A percentile compares a stretch with the other conserved stretches of the same genome.
These are phyloP conservation scores for Nettapus auritus DNA, from an alignment of 2,113 vertebrate species.

Conservation along the genomic window DNA sequence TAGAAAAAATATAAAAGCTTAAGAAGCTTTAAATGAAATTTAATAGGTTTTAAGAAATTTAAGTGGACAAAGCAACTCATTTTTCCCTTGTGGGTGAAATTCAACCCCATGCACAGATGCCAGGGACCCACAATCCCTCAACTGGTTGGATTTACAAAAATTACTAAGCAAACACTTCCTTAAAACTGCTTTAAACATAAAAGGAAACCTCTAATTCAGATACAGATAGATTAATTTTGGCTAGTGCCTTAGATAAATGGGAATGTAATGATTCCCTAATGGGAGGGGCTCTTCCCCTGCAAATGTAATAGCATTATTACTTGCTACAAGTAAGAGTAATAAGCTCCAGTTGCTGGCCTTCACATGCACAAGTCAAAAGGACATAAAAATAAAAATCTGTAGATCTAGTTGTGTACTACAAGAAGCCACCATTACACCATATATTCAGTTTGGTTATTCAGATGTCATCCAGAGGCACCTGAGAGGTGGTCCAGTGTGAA, in stretches of 20 bases:
- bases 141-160: not conserved
- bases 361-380: not conserved
- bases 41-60: too few species aligned
- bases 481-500: not conserved
- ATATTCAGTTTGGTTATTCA: not conserved
- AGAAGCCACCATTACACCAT: not conserved
- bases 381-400: not conserved
- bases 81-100: not conserved
- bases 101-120: not conserved
- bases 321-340: not conserved
- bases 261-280: not conserved
- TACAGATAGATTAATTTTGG: not conserved
- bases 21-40: not conserved
- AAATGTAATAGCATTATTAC: not conserved
- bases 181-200: not conserved
- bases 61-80: not conserved
- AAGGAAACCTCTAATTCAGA: not conserved
- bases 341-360: not conserved
- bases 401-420: not conserved
- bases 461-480: not conserved
- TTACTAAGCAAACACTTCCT: not conserved
- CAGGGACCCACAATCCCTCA: not conserved
- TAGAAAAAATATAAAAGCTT: not conserved
- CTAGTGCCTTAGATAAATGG: not conserved
- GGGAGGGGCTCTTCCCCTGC: not conserved